A percentile compares a stretch with the other conserved stretches of the same genome.
These are phyloP conservation scores for Thaumatotibia leucotreta DNA, from an alignment of 1,140 invertebrate species.

Conservation along the genomic window DNA sequence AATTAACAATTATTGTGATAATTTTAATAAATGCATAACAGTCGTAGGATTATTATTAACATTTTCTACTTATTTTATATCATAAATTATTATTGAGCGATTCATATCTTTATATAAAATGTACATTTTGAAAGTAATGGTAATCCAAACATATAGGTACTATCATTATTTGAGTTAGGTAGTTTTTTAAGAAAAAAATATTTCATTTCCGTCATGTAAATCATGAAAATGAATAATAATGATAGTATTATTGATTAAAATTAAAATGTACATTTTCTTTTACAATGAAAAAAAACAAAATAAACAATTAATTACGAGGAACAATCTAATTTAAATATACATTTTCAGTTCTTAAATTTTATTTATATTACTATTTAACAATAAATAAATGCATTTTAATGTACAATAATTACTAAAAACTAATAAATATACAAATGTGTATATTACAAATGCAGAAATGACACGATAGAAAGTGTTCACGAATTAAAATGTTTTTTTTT, in stretches of 20 bases:
- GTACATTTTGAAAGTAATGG: no score
- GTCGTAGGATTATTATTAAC: conserved; percentile 30
- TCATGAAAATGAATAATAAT: no score
- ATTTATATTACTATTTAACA: conserved; percentile 23
- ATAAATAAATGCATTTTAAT: conserved; percentile 38
- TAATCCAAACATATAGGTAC: no score
- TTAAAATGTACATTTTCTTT: not conserved
- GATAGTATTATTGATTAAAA: no score
- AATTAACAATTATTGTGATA: conserved; percentile 30
- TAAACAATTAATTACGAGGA: conserved; percentile 14
- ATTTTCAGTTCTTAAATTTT: conserved; percentile 33
- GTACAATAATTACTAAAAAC: conserved; percentile 20
- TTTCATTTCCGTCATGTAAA: no score
- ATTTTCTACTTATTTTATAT: conserved; percentile 21
- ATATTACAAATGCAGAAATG: conserved; percentile 19
- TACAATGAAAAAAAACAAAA: not conserved
- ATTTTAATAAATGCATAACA: conserved; percentile 63
- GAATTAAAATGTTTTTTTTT: not conserved
- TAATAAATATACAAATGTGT: conserved; percentile 27
- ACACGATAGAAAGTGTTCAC: not conserved
- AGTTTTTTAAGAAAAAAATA: no score
- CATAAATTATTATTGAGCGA: conserved; percentile 14
- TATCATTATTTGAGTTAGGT: no score
- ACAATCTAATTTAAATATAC: conserved; percentile 16
- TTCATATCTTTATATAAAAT: not conserved